Evolutionary conservation across 37 sponge, comb jelly and placozoan genomes (phyloP), one percentile per base, ranked within the genome.

Genomic region (Petrosia ficiformis): DNA sequence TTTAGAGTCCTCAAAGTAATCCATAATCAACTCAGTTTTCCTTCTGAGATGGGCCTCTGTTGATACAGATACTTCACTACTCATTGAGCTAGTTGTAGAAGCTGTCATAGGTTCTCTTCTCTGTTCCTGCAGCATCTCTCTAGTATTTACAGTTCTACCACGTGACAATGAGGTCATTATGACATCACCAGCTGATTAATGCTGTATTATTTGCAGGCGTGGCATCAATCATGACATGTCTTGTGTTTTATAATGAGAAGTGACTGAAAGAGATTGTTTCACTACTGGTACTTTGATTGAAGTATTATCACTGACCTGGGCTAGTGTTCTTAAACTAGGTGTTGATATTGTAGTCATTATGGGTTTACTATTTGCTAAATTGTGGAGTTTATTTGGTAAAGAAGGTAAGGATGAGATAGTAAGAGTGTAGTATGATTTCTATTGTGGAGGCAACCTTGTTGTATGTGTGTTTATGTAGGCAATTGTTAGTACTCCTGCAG

Each of bases 331-430:
- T n/a, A n/a, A n/a, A n/a, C n/a, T n/a, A n/a, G n/a, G n/a, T n/a
- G n/a, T n/a, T n/a, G n/a, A n/a, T n/a, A n/a, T n/a, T n/a, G n/a
- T n/a, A n/a, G n/a, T n/a, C 36, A 56, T 59, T 6, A 97, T 97
- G 98, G 98, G 98, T 31, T 42, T 92, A 39, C 10, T 97, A 40
- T 91, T 89, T 82, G 84, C 93, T n/a, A 94, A 92, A 52, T 70
- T 97, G 39, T 92, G 92, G 95, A 82, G 77, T 42, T 77, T 94
- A 54, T 94, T 97, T 56, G 80, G 90, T 1, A 83, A 84, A 36
- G 87, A 90, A 79, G 94, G 96, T 95, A 59, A 63, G 82, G 26
- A n/a, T n/a, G 5, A 22, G 11, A 19, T 48, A 48, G 8, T 31
- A 19, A 43, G 8, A 52, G 5, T 73, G 56, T 31, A 42, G 56